Evolutionary conservation across 2,888 invertebrate genomes (phyloP).

Genomic region (Trissoscelio sp.): DNA sequence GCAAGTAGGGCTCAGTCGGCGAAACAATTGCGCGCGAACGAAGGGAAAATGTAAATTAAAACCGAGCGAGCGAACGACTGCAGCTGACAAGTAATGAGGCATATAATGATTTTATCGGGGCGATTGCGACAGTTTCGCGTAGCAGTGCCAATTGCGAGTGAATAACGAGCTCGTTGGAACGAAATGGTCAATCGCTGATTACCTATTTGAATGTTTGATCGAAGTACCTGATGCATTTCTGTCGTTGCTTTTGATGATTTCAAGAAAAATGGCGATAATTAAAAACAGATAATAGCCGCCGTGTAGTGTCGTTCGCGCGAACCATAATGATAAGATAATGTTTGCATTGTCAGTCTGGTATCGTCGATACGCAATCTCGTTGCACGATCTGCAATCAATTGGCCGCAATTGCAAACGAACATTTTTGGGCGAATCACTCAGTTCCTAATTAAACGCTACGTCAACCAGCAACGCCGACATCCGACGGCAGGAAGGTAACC

Average conservation of each 20-base stretch:
- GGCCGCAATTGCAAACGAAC: not conserved
- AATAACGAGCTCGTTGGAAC: constrained; percentile 74
- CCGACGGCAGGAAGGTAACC: constrained; percentile 1
- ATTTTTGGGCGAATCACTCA: not conserved
- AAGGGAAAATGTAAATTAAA: constrained; percentile 65
- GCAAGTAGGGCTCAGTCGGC: constrained; percentile 39
- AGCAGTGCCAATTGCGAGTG: constrained; percentile 76
- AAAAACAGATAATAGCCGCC: constrained; percentile 43
- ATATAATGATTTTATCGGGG: constrained; percentile 78
- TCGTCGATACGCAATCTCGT: constrained; percentile 31
- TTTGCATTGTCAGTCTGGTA: constrained; percentile 13
- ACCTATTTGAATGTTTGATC: constrained; percentile 58
- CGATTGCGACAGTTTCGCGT: constrained; percentile 76
- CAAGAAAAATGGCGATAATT: constrained; percentile 47
- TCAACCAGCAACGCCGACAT: not conserved
- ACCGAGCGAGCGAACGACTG: constrained; percentile 54
- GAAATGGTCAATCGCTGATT: constrained; percentile 61
- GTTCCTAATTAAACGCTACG: constrained; percentile 11
- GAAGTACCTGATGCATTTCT: constrained; percentile 42
- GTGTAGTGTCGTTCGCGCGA: constrained; percentile 12
- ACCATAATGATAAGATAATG: constrained; percentile 38
- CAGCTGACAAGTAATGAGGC: constrained; percentile 77
- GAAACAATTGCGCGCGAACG: constrained; percentile 61
- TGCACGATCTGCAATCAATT: constrained; percentile 23
- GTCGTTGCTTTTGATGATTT: constrained; percentile 42